Conservation (phyloP, 2,113 vertebrate species). For the Syngnathus floridae region DNA sequence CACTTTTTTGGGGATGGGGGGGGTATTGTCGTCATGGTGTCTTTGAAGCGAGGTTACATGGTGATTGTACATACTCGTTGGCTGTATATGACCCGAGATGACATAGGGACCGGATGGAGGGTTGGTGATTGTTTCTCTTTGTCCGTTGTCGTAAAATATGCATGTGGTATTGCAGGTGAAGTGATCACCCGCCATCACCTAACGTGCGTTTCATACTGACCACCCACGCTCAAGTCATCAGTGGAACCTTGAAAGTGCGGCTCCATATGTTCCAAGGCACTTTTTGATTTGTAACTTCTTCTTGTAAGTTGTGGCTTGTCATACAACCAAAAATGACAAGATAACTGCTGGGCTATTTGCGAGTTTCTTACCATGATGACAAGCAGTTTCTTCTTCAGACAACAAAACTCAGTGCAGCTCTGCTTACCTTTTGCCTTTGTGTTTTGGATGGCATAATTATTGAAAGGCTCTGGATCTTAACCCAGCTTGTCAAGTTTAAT, state of each 20-base stretch:
- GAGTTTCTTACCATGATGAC: too few relatives aligned
- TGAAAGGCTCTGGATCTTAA: neutral
- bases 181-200: neutral
- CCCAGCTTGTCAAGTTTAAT: too few relatives aligned
- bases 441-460: neutral
- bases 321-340: neutral
- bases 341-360: too few relatives aligned
- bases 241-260: neutral
- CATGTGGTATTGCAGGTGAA: neutral
- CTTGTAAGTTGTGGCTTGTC: neutral
- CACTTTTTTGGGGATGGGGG: neutral
- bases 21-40: neutral
- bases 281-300: neutral
- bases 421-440: neutral
- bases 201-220: neutral
- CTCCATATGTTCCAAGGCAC: neutral
- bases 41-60: neutral
- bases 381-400: neutral
- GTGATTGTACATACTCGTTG: neutral
- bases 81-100: neutral
- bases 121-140: neutral
- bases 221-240: neutral
- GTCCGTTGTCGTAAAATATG: neutral
- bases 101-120: neutral
- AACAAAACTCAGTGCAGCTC: neutral